phyloP scores from a whole-genome alignment of 2,888 invertebrate genomes.

The Drosophila paucipuncta region DNA sequence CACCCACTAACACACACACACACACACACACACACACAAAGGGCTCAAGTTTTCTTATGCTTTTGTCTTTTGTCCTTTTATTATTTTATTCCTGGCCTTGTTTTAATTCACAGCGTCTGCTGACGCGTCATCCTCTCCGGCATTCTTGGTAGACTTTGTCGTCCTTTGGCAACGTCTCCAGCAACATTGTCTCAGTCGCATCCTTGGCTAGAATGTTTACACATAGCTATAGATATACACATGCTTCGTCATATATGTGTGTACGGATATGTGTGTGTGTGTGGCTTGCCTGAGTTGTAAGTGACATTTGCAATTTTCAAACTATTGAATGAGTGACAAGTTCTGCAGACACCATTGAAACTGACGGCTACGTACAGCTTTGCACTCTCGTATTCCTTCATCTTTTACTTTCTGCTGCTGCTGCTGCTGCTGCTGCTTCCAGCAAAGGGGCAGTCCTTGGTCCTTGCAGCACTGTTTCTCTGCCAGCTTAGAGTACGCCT shows the following conservation, averaged over 20 bases:
- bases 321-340: conserved; percentile 84
- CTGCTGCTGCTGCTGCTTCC: neutral
- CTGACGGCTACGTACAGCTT: conserved; percentile 73
- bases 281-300: conserved; percentile 70
- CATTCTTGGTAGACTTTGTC: conserved; percentile 65
- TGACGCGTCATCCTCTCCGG: conserved; percentile 74
- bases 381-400: conserved; percentile 35
- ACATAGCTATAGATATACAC: conserved; percentile 47
- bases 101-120: conserved; percentile 80
- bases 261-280: conserved; percentile 20
- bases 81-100: conserved; percentile 82
- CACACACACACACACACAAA: conserved; percentile 30
- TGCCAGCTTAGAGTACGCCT: conserved; percentile 5
- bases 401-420: conserved; percentile 8
- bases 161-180: conserved; percentile 64
- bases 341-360: conserved; percentile 84
- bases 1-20: conserved; percentile 9
- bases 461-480: conserved; percentile 26
- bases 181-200: conserved; percentile 76
- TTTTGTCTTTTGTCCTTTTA: conserved; percentile 82
- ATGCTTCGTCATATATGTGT: conserved; percentile 9
- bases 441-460: conserved; percentile 38
- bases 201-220: conserved; percentile 69
- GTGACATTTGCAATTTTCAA: conserved; percentile 84
- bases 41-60: conserved; percentile 76